Percentiles rank a stretch among this genome's conserved stretches.
Evolutionary conservation across 2,797 vertebrate genomes (phyloP).

Genomic region (Cyprinella venusta): DNA sequence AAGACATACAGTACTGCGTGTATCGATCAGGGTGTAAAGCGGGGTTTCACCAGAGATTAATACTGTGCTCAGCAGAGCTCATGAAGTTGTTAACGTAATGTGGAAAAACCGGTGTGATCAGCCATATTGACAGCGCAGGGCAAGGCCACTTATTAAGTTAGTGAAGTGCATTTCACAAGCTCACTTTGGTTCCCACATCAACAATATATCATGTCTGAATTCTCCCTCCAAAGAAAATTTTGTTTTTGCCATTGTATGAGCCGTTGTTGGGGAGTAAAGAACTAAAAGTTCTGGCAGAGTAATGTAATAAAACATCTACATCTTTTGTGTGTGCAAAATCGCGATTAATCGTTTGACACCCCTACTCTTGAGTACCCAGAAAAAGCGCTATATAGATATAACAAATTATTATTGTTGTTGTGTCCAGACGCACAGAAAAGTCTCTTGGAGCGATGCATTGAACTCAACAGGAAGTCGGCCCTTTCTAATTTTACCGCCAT

Average conservation of each 20-base stretch:
- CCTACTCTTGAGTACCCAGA: too few species aligned
- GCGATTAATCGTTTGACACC: too few species aligned
- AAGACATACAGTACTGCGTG: neutral
- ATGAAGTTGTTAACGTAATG: constrained; percentile 61
- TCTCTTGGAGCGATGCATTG: too few species aligned
- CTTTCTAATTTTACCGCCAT: too few species aligned
- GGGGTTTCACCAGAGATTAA: constrained; percentile 61
- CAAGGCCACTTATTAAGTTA: constrained; percentile 52
- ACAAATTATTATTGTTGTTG: too few species aligned
- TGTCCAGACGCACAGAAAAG: too few species aligned
- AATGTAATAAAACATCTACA: neutral
- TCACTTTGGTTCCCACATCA: constrained; percentile 12
- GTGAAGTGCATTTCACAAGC: constrained; percentile 41
- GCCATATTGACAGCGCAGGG: constrained; percentile 58
- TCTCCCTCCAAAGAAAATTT: neutral
- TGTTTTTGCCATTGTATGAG: neutral
- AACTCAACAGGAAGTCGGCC: too few species aligned
- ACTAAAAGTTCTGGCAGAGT: neutral
- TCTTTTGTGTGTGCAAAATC: neutral
- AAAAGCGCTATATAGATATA: too few species aligned
- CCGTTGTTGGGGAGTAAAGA: neutral
- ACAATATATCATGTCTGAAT: neutral
- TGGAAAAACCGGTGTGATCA: constrained; percentile 61
- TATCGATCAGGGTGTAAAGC: constrained; percentile 55
- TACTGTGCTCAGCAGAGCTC: constrained; percentile 62